Percentiles rank a stretch among this genome's conserved stretches.
phyloP scores from a whole-genome alignment of 2,797 vertebrate species.

The Alcedo atthis region DNA sequence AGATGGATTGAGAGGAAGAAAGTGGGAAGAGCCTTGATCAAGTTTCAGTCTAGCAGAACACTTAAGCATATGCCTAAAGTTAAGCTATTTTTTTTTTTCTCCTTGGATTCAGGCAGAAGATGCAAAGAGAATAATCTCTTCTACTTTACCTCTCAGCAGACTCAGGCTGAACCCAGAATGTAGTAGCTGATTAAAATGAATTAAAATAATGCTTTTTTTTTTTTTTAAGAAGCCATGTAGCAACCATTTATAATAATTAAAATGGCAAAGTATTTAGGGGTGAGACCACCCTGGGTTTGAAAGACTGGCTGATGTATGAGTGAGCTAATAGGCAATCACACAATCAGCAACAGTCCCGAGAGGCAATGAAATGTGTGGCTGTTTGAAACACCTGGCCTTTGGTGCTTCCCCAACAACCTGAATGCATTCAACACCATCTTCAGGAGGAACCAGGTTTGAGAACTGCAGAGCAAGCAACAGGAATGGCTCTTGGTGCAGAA shows the following conservation, averaged over 20 bases:
- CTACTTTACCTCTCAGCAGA: neutral
- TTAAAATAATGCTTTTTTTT: neutral
- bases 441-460: neutral
- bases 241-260: neutral
- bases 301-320: neutral
- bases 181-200: neutral
- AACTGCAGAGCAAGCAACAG: constrained; percentile 18
- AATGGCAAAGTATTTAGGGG: neutral
- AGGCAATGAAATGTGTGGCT: neutral
- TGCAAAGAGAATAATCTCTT: neutral
- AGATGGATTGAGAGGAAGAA: constrained; percentile 22
- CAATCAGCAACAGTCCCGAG: neutral
- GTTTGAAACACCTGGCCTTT: neutral
- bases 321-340: neutral
- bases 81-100: constrained; percentile 28
- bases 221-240: neutral
- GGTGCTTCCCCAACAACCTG: neutral
- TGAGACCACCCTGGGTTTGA: neutral
- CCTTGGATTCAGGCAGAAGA: constrained; percentile 11
- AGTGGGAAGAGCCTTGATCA: constrained; percentile 34
- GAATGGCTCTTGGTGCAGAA: neutral
- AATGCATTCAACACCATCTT: neutral
- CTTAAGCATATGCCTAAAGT: constrained; percentile 22
- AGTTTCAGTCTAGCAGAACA: constrained; percentile 50
- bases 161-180: neutral